These are phyloP conservation scores for Archocentrus centrarchus DNA, from an alignment of 2,113 vertebrate species.

Conservation along the genomic window DNA sequence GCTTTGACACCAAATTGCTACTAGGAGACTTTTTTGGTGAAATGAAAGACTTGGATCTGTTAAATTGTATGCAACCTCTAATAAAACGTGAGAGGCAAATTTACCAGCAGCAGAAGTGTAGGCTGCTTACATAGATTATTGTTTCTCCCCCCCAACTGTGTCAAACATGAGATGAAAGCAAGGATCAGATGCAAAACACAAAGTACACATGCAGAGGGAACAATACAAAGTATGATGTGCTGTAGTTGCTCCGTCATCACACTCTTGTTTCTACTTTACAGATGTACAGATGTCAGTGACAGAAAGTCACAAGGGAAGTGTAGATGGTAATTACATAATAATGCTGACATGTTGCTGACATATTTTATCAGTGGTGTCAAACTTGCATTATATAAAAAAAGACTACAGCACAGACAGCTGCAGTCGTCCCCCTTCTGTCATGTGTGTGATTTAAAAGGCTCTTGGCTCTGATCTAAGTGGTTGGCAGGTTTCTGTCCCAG, in stretches of 20 bases:
- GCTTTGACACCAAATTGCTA: neutral
- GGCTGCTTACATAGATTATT: slow-evolving; percentile 4
- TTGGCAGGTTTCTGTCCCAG: slow-evolving; percentile 20
- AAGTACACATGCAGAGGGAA: neutral
- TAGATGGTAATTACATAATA: slow-evolving; percentile 28
- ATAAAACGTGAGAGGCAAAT: neutral
- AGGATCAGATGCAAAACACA: slow-evolving; percentile 9
- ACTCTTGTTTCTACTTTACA: neutral
- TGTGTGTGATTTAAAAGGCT: slow-evolving; percentile 5
- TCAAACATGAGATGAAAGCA: slow-evolving; percentile 40
- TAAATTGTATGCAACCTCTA: neutral
- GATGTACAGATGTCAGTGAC: slow-evolving; percentile 1
- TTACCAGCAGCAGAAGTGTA: neutral
- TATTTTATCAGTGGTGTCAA: slow-evolving; percentile 35
- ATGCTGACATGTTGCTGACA: slow-evolving; percentile 14
- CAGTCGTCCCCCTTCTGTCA: neutral
- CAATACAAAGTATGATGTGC: neutral
- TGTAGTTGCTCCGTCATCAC: neutral
- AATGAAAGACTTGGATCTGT: neutral
- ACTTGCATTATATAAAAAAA: neutral
- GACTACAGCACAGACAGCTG: neutral
- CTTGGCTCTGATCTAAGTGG: neutral
- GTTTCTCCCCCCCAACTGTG: neutral
- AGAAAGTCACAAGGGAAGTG: slow-evolving; percentile 20
- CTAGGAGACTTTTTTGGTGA: neutral